A percentile compares a stretch with the other conserved stretches of the same genome.
Evolutionary conservation across 2,113 vertebrate species (phyloP).

Genomic region (Rhineura floridana): DNA sequence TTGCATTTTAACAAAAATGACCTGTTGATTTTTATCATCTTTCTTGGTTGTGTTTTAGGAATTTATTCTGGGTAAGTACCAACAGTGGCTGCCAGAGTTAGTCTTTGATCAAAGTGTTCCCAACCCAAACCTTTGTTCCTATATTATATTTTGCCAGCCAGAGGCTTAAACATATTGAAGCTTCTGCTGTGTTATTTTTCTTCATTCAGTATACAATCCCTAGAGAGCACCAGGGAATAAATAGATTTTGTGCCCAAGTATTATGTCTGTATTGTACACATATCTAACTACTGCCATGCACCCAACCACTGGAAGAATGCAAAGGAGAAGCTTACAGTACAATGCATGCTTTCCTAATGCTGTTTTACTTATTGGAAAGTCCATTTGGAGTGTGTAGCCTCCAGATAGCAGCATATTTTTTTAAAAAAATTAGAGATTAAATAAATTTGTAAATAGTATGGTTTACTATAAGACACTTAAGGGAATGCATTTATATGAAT

Average conservation of each 20-base stretch:
- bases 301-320: background rate
- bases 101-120: constrained; percentile 43
- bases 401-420: background rate
- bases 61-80: constrained; percentile 32
- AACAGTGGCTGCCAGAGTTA: constrained; percentile 32
- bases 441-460: background rate
- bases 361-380: background rate
- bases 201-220: constrained; percentile 49
- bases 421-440: background rate
- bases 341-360: background rate
- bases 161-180: constrained; percentile 45
- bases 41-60: background rate
- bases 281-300: constrained; percentile 17
- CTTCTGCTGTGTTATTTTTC: constrained; percentile 50
- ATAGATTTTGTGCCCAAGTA: constrained; percentile 9
- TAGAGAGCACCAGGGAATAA: constrained; percentile 32
- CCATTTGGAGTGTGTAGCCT: background rate
- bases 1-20: constrained; percentile 26
- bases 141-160: constrained; percentile 29
- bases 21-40: background rate
- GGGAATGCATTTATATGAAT: background rate
- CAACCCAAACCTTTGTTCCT: constrained; percentile 31
- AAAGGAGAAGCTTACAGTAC: background rate
- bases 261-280: constrained; percentile 19
- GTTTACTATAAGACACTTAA: background rate